phyloP scores from a whole-genome alignment of 2,113 vertebrate genomes.

The Burhinus bistriatus region DNA sequence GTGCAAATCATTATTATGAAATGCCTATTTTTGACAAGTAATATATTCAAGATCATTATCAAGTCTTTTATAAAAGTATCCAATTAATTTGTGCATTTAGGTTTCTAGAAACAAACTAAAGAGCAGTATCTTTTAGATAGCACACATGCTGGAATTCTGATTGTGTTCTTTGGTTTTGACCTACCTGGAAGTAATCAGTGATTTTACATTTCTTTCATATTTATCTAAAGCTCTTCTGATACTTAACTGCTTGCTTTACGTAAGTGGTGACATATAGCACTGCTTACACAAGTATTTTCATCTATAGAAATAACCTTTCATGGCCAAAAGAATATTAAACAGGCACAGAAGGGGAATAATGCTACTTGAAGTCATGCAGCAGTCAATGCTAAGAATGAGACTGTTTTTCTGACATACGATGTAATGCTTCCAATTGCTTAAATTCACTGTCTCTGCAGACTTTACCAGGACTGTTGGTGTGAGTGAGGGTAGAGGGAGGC shows the following conservation, averaged over 20 bases:
- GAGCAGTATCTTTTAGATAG: background rate
- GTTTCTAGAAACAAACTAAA: background rate
- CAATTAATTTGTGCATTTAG: background rate
- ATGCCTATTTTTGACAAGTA: background rate
- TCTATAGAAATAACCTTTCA: background rate
- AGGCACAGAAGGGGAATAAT: background rate
- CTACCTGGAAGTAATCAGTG: background rate
- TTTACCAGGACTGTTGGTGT: background rate
- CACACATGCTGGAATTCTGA: background rate
- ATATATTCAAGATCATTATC: background rate
- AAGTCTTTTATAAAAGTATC: background rate
- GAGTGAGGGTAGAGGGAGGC: background rate
- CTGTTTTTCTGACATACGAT: background rate
- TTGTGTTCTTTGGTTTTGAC: background rate
- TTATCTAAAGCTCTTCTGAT: background rate
- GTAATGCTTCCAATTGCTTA: background rate
- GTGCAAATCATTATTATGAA: background rate
- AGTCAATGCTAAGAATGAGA: background rate
- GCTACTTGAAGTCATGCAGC: background rate
- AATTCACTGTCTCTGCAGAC: fast-evolving
- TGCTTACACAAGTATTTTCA: background rate
- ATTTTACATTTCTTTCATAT: background rate
- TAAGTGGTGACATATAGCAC: fast-evolving
- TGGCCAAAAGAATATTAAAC: background rate
- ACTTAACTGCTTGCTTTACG: background rate